phyloP scores from a whole-genome alignment of 37 sponge, comb jelly and placozoan genomes.

The Ephydatia muelleri region DNA sequence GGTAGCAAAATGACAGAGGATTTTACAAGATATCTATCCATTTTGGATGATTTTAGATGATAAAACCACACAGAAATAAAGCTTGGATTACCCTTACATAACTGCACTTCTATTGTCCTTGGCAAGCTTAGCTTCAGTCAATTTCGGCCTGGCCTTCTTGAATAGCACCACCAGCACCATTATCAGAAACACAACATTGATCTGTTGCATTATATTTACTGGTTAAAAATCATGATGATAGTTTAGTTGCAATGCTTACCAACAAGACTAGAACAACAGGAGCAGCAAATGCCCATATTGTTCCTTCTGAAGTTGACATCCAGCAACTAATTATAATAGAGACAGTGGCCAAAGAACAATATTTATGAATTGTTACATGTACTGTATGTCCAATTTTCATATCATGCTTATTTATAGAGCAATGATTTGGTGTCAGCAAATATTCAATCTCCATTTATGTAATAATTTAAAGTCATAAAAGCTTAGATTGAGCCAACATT shows the following conservation, averaged over 20 bases:
- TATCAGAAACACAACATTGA: neutral
- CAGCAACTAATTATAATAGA: conserved; percentile 8
- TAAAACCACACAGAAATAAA: neutral
- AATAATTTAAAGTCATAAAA: too few species aligned
- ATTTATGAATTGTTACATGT: neutral
- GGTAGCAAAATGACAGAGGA: neutral
- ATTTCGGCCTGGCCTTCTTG: neutral
- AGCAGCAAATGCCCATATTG: conserved; percentile 41
- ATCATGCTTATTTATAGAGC: too few species aligned
- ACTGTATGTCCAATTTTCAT: too few species aligned
- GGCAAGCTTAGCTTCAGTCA: too few species aligned
- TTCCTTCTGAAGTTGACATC: conserved; percentile 8
- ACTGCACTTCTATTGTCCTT: neutral
- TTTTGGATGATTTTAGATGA: neutral
- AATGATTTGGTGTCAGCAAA: too few species aligned
- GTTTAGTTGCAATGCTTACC: conserved; percentile 1
- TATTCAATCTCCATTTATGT: too few species aligned
- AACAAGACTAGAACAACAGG: conserved; percentile 20
- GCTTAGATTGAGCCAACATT: too few species aligned
- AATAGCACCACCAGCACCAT: neutral
- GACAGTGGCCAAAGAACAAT: neutral
- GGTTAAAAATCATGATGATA: neutral
- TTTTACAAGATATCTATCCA: neutral
- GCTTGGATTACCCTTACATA: neutral
- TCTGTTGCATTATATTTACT: neutral